A percentile compares a stretch with the other conserved stretches of the same genome.
These are phyloP conservation scores for Helogale parvula DNA, from an alignment of 2,113 vertebrate genomes.

Conservation along the genomic window DNA sequence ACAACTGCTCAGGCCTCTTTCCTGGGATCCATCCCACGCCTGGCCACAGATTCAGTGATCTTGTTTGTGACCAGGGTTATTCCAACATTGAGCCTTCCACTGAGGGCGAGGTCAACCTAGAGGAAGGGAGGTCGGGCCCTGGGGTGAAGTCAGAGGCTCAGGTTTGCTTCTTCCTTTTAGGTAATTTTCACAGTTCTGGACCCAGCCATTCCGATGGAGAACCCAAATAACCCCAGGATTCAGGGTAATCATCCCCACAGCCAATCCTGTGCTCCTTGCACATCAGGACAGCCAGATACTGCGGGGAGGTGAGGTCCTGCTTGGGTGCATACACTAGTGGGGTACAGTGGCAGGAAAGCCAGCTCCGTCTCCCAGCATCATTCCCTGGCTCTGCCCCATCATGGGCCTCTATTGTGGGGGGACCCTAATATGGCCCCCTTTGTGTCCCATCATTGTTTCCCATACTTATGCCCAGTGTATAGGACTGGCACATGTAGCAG, in stretches of 20 bases:
- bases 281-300: neutral
- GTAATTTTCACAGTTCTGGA: constrained; percentile 96
- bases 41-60: constrained; percentile 86
- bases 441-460: neutral
- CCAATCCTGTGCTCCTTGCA: neutral
- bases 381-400: neutral
- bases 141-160: neutral
- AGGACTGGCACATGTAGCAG: neutral
- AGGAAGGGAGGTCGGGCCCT: rapidly evolving
- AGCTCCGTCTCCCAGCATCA: neutral
- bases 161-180: constrained; percentile 72
- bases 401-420: neutral
- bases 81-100: constrained; percentile 92
- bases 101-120: constrained; percentile 87
- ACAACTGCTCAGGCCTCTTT: constrained; percentile 91
- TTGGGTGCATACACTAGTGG: rapidly evolving
- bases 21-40: constrained; percentile 80
- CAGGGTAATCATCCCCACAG: constrained; percentile 85
- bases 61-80: constrained; percentile 92
- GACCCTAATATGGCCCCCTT: neutral
- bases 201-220: constrained; percentile 89
- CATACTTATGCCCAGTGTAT: neutral
- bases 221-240: constrained; percentile 91
- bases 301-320: neutral
- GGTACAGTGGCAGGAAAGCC: neutral